Percentiles rank a stretch among this genome's conserved stretches.
Conservation (phyloP, 2,113 vertebrate species). For the Oncorhynchus tshawytscha region DNA sequence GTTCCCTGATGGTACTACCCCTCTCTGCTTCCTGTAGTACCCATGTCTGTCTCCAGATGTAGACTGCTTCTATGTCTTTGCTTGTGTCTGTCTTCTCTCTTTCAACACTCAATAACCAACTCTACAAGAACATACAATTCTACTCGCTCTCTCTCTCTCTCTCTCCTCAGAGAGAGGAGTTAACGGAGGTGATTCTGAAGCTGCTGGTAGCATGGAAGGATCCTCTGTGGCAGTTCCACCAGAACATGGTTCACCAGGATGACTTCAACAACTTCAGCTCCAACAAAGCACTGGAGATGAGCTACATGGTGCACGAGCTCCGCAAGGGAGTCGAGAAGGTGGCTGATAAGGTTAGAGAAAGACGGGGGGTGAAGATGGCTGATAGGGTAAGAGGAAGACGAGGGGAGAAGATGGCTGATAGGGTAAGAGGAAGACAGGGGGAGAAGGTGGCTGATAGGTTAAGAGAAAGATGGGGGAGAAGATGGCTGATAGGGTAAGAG, state of each 20-base stretch:
- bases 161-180: conserved; percentile 70
- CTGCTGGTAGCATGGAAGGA: conserved; percentile 79
- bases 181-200: conserved; percentile 76
- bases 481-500: too few relatives aligned
- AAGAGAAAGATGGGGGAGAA: too few relatives aligned
- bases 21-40: too few relatives aligned
- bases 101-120: too few relatives aligned
- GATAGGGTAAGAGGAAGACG: conserved; percentile 66
- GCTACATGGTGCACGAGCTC: conserved; percentile 78
- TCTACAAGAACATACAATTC: too few relatives aligned
- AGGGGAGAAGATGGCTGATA: conserved; percentile 68
- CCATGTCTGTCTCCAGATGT: too few relatives aligned
- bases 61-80: too few relatives aligned
- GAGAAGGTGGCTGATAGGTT: too few relatives aligned
- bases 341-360: conserved; percentile 69
- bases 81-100: too few relatives aligned
- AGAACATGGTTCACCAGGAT: conserved; percentile 66
- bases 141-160: neutral
- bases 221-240: conserved; percentile 77
- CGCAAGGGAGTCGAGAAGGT: conserved; percentile 78
- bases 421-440: conserved; percentile 45
- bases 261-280: conserved; percentile 72
- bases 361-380: conserved; percentile 63
- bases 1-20: too few relatives aligned
- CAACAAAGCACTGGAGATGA: conserved; percentile 79